A percentile compares a stretch with the other conserved stretches of the same genome.
phyloP scores from a whole-genome alignment of 2,888 invertebrate species.

The Xestobium rufovillosum region DNA sequence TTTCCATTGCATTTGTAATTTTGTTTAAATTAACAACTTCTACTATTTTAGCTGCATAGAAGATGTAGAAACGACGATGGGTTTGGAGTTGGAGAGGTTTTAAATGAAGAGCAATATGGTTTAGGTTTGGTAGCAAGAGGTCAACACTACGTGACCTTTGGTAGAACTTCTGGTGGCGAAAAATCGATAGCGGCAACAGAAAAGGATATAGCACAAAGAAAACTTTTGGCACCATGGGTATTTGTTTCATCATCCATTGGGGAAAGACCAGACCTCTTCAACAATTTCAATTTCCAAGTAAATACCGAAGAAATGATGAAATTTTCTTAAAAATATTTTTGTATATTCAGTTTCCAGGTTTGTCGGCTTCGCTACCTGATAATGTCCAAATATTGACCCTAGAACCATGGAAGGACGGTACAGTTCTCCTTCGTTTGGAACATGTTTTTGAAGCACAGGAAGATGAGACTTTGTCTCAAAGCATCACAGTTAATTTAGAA shows the following conservation, averaged over 20 bases:
- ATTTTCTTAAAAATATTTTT: too few relatives aligned
- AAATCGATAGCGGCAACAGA: constrained; percentile 37
- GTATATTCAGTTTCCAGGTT: constrained; percentile 47
- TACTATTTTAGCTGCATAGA: constrained; percentile 59
- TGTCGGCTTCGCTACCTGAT: constrained; percentile 51
- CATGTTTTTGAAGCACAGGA: constrained; percentile 49
- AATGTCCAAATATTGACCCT: constrained; percentile 65
- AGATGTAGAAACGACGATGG: constrained; percentile 77
- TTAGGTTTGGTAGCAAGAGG: constrained; percentile 63
- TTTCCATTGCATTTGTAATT: too few relatives aligned
- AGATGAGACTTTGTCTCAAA: constrained; percentile 38
- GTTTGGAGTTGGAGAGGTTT: constrained; percentile 82
- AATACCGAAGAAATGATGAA: too few relatives aligned
- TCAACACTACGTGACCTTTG: constrained; percentile 21
- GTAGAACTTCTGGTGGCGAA: constrained; percentile 13
- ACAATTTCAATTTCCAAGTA: too few relatives aligned
- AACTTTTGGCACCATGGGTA: constrained; percentile 51
- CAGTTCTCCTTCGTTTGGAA: constrained; percentile 55
- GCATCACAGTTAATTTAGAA: constrained; percentile 47
- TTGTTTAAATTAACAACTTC: too few relatives aligned
- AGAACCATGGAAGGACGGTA: constrained; percentile 57
- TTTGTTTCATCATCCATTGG: too few relatives aligned
- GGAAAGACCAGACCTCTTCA: too few relatives aligned
- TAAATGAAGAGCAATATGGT: constrained; percentile 70
- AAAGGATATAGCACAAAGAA: constrained; percentile 44